phyloP scores from a whole-genome alignment of 1,140 invertebrate species.

The Thalassaphorura encarpata region DNA sequence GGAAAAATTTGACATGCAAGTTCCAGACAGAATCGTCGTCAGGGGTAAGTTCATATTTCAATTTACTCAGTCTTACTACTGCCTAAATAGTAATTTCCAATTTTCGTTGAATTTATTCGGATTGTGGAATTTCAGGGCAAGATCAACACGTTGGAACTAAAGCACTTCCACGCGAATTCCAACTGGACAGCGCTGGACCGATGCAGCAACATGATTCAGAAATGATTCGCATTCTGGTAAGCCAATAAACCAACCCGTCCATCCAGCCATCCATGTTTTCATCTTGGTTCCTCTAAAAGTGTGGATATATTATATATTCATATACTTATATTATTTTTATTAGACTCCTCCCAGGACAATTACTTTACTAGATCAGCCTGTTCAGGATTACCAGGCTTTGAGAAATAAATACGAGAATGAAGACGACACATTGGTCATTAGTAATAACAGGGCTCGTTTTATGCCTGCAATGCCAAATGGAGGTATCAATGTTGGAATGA shows the following conservation, averaged over 20 bases:
- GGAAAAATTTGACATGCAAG: constrained; percentile 52
- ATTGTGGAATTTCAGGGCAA: constrained; percentile 44
- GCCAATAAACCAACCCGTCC: no score
- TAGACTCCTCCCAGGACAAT: constrained; percentile 35
- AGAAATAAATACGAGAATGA: constrained; percentile 14
- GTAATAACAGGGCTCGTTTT: constrained; percentile 23
- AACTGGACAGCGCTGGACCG: constrained; percentile 70
- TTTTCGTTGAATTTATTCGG: neutral
- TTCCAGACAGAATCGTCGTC: constrained; percentile 80
- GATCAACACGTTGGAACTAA: constrained; percentile 68
- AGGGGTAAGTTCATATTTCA: constrained; percentile 45
- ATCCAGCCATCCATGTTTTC: no score
- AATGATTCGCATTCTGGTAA: constrained; percentile 55
- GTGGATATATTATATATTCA: no score
- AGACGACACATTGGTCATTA: constrained; percentile 28
- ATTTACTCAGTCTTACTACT: neutral
- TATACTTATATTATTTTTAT: no score
- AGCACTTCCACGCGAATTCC: constrained; percentile 69
- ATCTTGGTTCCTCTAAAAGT: no score
- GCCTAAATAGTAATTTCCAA: neutral
- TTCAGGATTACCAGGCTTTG: constrained; percentile 7
- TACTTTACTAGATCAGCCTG: constrained; percentile 24
- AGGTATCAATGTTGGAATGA: neutral
- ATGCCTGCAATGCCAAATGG: neutral
- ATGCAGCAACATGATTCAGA: constrained; percentile 59